phyloP scores from a whole-genome alignment of 2,113 vertebrate species.

The Etheostoma cragini region DNA sequence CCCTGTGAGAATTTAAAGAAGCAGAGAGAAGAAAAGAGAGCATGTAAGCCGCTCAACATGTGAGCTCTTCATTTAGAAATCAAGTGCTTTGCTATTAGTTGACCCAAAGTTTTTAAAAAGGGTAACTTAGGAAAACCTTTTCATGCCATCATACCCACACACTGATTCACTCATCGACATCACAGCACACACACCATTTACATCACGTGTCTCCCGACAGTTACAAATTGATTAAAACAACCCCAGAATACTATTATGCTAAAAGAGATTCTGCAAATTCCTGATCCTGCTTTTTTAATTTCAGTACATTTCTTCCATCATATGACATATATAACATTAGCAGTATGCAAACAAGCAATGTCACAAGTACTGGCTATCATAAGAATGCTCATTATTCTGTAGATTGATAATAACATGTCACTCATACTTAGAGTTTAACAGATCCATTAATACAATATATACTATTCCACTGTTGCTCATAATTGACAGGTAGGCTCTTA shows the following conservation, averaged over 20 bases:
- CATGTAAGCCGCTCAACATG: conserved; percentile 32
- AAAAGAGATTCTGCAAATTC: not conserved
- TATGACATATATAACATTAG: not conserved
- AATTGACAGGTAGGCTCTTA: not conserved
- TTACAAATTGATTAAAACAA: not conserved
- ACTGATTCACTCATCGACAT: conserved; percentile 15
- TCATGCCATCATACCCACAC: not conserved
- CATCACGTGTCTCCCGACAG: not conserved
- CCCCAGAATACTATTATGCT: not conserved
- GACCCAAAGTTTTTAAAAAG: conserved; percentile 2
- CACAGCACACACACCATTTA: not conserved
- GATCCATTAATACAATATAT: not conserved
- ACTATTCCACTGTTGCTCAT: not conserved
- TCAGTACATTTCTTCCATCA: not conserved
- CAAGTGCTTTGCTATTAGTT: conserved; percentile 39
- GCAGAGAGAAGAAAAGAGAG: conserved; percentile 12
- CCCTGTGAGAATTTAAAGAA: conserved; percentile 83
- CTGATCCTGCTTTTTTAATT: conserved; percentile 1
- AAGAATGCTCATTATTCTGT: not conserved
- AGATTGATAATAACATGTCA: not conserved
- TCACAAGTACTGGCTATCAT: not conserved
- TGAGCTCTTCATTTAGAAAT: conserved; percentile 30
- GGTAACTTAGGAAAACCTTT: conserved; percentile 16
- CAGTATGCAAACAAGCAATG: conserved; percentile 1
- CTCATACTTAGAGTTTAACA: not conserved